Percentiles rank a stretch among this genome's conserved stretches.
These are phyloP conservation scores for Ammospiza maritima DNA, from an alignment of 2,797 vertebrate genomes.

Conservation along the genomic window DNA sequence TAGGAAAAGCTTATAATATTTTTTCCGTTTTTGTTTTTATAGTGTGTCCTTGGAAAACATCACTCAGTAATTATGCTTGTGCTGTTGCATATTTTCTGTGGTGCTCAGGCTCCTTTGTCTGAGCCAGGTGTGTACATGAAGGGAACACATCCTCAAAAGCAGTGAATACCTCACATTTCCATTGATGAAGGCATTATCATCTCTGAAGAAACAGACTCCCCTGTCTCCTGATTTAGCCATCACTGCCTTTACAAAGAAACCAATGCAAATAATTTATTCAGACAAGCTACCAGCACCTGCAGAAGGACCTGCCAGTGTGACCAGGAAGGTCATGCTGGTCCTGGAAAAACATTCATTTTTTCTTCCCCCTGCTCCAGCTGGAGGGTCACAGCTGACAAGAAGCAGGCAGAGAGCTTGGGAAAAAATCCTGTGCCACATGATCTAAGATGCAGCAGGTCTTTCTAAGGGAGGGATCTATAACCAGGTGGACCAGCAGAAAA, in stretches of 20 bases:
- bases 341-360: not conserved
- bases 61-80: not conserved
- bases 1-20: not conserved
- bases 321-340: not conserved
- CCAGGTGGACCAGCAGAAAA: not conserved
- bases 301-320: not conserved
- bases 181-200: not conserved
- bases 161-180: not conserved
- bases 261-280: not conserved
- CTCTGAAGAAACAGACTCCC: not conserved
- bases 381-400: not conserved
- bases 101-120: not conserved
- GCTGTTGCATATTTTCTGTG: not conserved
- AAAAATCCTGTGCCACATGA: not conserved
- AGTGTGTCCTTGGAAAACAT: not conserved
- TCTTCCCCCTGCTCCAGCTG: not conserved
- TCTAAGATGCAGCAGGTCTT: not conserved
- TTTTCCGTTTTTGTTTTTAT: not conserved
- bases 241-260: not conserved
- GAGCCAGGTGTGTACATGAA: constrained; percentile 5
- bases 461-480: not conserved
- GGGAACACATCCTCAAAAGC: not conserved
- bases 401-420: not conserved
- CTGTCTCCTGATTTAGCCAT: not conserved
- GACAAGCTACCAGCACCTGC: not conserved